Evolutionary conservation across 2,888 invertebrate genomes (phyloP).

Genomic region (Carabus problematicus): DNA sequence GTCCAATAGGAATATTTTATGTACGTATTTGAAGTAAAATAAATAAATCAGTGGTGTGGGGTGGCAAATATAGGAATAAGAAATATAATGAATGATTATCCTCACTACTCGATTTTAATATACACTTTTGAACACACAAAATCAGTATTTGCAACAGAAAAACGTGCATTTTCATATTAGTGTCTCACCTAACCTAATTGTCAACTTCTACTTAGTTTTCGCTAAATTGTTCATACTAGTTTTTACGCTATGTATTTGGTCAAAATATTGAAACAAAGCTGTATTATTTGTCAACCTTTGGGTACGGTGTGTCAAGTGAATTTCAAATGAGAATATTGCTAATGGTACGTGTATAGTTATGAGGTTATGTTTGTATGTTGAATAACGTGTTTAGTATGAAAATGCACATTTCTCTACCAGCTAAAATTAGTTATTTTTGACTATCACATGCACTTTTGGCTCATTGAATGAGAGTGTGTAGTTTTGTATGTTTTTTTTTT

Average conservation of each 20-base stretch:
- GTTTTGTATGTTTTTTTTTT: background rate
- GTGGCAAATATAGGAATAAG: slow-evolving; percentile 12
- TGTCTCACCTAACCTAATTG: too few relatives aligned
- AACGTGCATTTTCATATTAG: slow-evolving; percentile 23
- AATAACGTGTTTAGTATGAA: background rate
- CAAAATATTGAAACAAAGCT: too few relatives aligned
- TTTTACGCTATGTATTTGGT: too few relatives aligned
- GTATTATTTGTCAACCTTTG: too few relatives aligned
- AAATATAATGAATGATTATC: slow-evolving; percentile 31
- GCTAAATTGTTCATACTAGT: too few relatives aligned
- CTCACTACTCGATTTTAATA: slow-evolving; percentile 25
- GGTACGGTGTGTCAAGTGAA: too few relatives aligned
- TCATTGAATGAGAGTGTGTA: slow-evolving; percentile 13
- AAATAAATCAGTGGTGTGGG: slow-evolving; percentile 17
- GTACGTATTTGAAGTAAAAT: background rate
- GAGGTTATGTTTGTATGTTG: too few relatives aligned
- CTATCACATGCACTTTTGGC: slow-evolving; percentile 39
- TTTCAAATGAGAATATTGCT: too few relatives aligned
- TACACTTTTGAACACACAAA: slow-evolving; percentile 38
- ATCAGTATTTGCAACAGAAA: slow-evolving; percentile 28
- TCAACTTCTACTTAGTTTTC: too few relatives aligned
- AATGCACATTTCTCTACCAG: slow-evolving; percentile 18
- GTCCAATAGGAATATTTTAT: too few relatives aligned
- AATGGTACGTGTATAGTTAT: too few relatives aligned
- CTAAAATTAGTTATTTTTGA: slow-evolving; percentile 18